phyloP scores from a whole-genome alignment of 2,888 invertebrate genomes.

The Dryocosmus kuriphilus region DNA sequence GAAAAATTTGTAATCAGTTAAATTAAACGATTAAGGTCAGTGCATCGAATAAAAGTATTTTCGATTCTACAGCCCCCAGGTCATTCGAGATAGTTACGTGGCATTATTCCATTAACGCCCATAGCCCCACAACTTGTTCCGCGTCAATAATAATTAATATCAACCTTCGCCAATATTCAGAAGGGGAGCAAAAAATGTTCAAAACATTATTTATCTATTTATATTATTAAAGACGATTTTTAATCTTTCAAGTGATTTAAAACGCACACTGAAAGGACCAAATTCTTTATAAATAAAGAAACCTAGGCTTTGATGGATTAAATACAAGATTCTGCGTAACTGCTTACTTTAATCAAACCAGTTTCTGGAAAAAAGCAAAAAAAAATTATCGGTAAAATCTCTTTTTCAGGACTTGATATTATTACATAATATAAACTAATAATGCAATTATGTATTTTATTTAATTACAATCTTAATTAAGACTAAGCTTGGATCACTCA shows the following conservation, averaged over 20 bases:
- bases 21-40: neutral
- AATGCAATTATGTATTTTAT: neutral
- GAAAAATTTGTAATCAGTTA: neutral
- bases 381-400: neutral
- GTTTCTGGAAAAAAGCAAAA: neutral
- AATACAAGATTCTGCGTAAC: slow-evolving; percentile 1
- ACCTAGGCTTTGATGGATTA: neutral
- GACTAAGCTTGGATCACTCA: slow-evolving; percentile 19
- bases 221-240: neutral
- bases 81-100: neutral
- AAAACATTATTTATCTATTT: neutral
- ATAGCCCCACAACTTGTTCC: neutral
- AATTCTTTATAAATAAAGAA: neutral
- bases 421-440: neutral
- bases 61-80: neutral
- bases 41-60: neutral
- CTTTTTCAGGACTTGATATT: neutral
- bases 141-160: neutral
- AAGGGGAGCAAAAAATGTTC: neutral
- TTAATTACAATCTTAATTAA: neutral
- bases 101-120: neutral
- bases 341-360: slow-evolving; percentile 16
- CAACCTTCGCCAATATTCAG: neutral
- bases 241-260: neutral
- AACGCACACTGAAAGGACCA: neutral